phyloP scores from a whole-genome alignment of 2,113 vertebrate species.

The Zootoca vivipara region DNA sequence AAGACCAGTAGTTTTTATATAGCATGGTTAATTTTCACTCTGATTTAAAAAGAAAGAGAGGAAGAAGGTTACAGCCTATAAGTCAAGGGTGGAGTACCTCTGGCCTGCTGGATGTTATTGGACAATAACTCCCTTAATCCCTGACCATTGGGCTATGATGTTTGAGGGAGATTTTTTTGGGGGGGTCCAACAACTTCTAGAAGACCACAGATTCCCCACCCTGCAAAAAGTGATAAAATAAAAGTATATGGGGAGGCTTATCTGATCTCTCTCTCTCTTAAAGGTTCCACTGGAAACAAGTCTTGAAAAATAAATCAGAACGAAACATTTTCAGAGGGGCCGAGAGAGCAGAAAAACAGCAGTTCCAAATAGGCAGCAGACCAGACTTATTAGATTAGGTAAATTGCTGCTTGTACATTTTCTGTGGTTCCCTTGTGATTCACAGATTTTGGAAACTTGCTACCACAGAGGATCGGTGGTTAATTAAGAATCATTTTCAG shows the following conservation, averaged over 20 bases:
- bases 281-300: background rate
- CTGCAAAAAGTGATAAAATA: background rate
- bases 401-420: conserved; percentile 69
- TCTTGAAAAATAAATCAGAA: conserved; percentile 28
- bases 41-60: conserved; percentile 2
- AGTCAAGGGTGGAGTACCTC: too few relatives aligned
- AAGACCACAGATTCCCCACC: too few relatives aligned
- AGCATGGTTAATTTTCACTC: conserved; percentile 6
- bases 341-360: conserved; percentile 52
- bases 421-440: conserved; percentile 69
- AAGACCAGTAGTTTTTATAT: conserved; percentile 1
- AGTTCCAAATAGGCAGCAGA: conserved; percentile 22
- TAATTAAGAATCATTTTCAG: conserved; percentile 86
- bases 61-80: background rate
- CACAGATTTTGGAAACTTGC: conserved; percentile 75
- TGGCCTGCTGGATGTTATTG: too few relatives aligned
- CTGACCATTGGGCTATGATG: too few relatives aligned
- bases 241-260: background rate
- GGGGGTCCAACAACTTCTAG: too few relatives aligned
- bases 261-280: background rate
- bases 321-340: background rate
- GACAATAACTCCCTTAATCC: too few relatives aligned
- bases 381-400: conserved; percentile 67
- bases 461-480: conserved; percentile 81
- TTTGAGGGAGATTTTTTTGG: too few relatives aligned